Conservation (phyloP, 2,888 invertebrate genomes). For the Andrena praecox region DNA sequence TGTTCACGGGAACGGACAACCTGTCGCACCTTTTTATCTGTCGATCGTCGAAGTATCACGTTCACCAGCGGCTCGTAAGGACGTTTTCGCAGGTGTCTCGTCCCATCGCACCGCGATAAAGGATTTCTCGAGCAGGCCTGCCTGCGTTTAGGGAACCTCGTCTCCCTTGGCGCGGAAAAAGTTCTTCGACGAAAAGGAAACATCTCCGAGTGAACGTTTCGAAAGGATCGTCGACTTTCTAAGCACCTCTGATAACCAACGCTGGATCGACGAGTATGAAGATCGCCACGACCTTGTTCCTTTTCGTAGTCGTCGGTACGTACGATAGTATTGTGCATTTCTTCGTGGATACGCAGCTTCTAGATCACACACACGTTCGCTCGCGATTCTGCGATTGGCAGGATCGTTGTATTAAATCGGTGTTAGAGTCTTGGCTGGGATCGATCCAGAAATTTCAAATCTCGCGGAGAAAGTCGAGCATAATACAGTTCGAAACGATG, state of each 20-base stretch:
- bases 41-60: conserved; percentile 34
- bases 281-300: conserved; percentile 79
- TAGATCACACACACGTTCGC: background rate
- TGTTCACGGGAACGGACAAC: conserved; percentile 77
- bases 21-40: conserved; percentile 71
- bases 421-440: no score
- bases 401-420: background rate
- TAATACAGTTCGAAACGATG: no score
- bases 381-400: background rate
- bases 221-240: conserved; percentile 13
- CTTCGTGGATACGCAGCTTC: conserved; percentile 27
- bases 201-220: conserved; percentile 8
- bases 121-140: background rate
- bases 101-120: background rate
- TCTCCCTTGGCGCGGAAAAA: background rate
- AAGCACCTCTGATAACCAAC: conserved; percentile 31
- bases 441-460: no score
- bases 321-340: conserved; percentile 36
- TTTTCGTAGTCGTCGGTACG: conserved; percentile 82
- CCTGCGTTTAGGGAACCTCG: background rate
- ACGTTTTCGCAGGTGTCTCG: conserved; percentile 19
- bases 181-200: conserved; percentile 14
- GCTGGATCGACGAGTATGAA: conserved; percentile 77
- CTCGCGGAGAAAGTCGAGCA: no score
- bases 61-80: conserved; percentile 26